Conservation (phyloP, 2,888 invertebrate genomes). For the Apoda limacodes region DNA sequence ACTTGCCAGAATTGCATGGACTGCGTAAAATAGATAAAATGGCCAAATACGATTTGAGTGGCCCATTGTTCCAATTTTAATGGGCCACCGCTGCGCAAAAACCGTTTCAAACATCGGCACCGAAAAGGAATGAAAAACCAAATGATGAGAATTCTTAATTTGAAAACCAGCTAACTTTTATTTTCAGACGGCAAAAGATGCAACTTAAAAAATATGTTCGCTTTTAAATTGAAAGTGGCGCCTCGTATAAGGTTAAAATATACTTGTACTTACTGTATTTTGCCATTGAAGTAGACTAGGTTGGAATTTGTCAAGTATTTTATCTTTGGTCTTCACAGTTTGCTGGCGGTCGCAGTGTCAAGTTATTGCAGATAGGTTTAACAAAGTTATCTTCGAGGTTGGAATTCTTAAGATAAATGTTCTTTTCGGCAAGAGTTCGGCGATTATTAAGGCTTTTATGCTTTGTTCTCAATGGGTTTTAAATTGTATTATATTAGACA, state of each 20-base stretch:
- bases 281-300: conserved; percentile 50
- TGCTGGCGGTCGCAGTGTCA: conserved; percentile 53
- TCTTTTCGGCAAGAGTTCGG: neutral
- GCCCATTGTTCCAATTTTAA: conserved; percentile 59
- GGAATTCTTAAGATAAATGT: neutral
- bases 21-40: no score
- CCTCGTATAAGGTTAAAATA: no score
- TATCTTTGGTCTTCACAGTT: conserved; percentile 62
- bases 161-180: no score
- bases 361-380: no score
- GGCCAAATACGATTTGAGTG: conserved; percentile 56
- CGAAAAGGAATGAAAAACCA: conserved; percentile 49
- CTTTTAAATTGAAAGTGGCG: no score
- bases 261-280: no score
- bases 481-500: no score
- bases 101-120: conserved; percentile 41
- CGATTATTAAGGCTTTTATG: neutral
- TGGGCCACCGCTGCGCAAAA: conserved; percentile 65
- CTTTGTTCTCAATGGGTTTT: no score
- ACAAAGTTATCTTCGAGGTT: neutral
- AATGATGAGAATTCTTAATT: no score
- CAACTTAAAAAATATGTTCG: no score
- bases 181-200: no score
- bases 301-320: conserved; percentile 61
- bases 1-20: conserved; percentile 31